Conservation (phyloP, 2,888 invertebrate species). For the Caenorhabditis sp. region DNA sequence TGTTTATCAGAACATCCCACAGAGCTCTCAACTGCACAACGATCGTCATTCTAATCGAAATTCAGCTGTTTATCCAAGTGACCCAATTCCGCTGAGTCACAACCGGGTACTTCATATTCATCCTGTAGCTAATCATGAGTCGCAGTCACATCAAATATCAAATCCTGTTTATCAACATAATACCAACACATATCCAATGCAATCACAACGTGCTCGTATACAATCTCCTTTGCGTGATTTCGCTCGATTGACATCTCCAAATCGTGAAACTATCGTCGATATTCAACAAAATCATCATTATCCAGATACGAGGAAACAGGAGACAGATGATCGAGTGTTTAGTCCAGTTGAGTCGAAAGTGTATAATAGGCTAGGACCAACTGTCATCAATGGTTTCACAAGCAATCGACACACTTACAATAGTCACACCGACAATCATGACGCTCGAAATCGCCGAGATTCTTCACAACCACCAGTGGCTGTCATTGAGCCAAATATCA, state of each 20-base stretch:
- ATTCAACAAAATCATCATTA: conserved; percentile 12
- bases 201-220: conserved; percentile 30
- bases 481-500: conserved; percentile 42
- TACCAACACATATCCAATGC: conserved; percentile 1
- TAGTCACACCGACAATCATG: conserved; percentile 36
- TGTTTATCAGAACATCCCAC: conserved; percentile 33
- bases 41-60: conserved; percentile 20
- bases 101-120: conserved; percentile 41
- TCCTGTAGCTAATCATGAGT: conserved; percentile 21
- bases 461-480: conserved; percentile 42
- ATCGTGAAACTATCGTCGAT: conserved; percentile 20
- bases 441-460: conserved; percentile 28
- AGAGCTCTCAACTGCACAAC: conserved; percentile 6
- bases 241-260: conserved; percentile 26
- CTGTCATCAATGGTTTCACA: conserved; percentile 48
- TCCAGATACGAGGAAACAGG: background rate
- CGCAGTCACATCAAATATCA: conserved; percentile 16
- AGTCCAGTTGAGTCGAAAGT: conserved; percentile 49
- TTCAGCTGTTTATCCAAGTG: conserved; percentile 25
- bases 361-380: conserved; percentile 27
- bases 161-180: background rate
- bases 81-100: conserved; percentile 35
- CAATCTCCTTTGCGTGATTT: conserved; percentile 32
- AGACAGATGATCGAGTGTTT: conserved; percentile 23
- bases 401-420: conserved; percentile 38